Evolutionary conservation across 2,113 vertebrate species (phyloP).

Genomic region (Gracilinanus agilis): DNA sequence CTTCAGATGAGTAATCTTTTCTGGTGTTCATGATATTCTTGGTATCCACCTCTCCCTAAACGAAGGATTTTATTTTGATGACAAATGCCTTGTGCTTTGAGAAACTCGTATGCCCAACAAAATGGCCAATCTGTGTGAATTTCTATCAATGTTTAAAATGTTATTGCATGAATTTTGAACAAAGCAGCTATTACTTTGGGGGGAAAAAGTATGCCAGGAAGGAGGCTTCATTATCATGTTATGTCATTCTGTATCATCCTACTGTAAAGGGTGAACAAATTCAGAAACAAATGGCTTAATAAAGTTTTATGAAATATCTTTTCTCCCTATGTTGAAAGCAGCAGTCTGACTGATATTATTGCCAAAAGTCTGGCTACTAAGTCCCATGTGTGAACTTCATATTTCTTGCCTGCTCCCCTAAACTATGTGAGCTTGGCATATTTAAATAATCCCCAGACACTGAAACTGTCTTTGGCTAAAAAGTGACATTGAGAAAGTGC

Average conservation of each 20-base stretch:
- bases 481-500: neutral
- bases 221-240: slow-evolving; percentile 47
- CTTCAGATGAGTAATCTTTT: slow-evolving; percentile 79
- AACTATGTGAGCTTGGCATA: neutral
- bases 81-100: slow-evolving; percentile 67
- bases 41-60: slow-evolving; percentile 60
- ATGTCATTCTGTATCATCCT: slow-evolving; percentile 8
- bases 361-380: neutral
- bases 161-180: slow-evolving; percentile 56
- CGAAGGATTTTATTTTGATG: slow-evolving; percentile 78
- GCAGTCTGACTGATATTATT: neutral
- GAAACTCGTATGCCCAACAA: slow-evolving; percentile 66
- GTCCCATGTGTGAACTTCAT: neutral
- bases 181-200: slow-evolving; percentile 30
- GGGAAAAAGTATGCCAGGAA: slow-evolving; percentile 13
- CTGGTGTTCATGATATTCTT: slow-evolving; percentile 65
- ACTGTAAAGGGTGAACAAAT: slow-evolving; percentile 21
- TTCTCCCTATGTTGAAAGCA: slow-evolving; percentile 9
- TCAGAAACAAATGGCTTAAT: neutral
- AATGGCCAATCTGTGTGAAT: slow-evolving; percentile 22
- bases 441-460: neutral
- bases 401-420: neutral
- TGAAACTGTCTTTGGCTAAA: neutral
- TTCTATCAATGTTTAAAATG: neutral
- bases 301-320: neutral